A percentile compares a stretch with the other conserved stretches of the same genome.
phyloP scores from a whole-genome alignment of 2,797 vertebrate species.

The Botia almorhae region DNA sequence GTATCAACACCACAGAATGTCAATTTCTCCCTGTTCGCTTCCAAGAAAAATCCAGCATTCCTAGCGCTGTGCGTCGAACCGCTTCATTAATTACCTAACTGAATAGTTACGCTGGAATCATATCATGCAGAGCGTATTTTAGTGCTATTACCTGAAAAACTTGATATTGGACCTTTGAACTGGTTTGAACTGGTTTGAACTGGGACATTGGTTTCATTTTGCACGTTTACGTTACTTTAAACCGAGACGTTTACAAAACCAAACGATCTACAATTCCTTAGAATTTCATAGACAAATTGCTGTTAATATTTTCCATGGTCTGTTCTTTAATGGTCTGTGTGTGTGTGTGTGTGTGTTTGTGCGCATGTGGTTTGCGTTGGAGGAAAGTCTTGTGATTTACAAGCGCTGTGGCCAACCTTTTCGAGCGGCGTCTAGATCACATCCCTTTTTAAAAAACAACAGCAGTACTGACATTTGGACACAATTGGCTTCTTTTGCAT shows the following conservation, averaged over 20 bases:
- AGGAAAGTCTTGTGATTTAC: conserved; percentile 39
- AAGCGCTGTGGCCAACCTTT: conserved; percentile 25
- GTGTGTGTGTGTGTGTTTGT: conserved; percentile 18
- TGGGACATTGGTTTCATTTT: background rate
- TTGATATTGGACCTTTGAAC: background rate
- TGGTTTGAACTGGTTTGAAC: no score
- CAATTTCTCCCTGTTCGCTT: conserved; percentile 27
- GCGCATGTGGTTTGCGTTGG: conserved; percentile 32
- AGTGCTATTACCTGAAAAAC: conserved; percentile 2
- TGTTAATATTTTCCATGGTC: conserved; percentile 13
- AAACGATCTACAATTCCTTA: background rate
- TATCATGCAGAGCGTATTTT: conserved; percentile 1
- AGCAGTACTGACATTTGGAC: conserved; percentile 26
- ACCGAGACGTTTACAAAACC: background rate
- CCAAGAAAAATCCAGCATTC: conserved; percentile 52
- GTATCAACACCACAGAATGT: conserved; percentile 28
- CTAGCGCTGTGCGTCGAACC: conserved; percentile 11
- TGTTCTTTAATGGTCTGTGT: conserved; percentile 2
- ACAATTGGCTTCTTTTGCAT: conserved; percentile 5
- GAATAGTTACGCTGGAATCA: conserved; percentile 12
- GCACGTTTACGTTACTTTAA: background rate
- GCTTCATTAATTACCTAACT: conserved; percentile 26
- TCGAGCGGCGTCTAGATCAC: background rate
- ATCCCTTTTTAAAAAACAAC: conserved; percentile 5
- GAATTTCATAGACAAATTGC: background rate